phyloP scores from a whole-genome alignment of 1,140 invertebrate species.

The Vanessa atalanta region DNA sequence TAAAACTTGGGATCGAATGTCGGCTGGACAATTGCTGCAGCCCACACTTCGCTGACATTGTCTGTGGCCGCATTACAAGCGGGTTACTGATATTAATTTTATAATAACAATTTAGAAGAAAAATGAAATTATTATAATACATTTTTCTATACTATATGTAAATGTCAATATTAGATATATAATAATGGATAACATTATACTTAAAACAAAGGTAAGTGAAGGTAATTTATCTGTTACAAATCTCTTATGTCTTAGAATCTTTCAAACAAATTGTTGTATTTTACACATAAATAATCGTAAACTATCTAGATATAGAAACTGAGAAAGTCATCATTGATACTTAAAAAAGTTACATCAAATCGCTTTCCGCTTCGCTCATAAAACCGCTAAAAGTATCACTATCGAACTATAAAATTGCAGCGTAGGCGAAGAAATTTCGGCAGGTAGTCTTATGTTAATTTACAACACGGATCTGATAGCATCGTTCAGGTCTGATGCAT shows the following conservation, averaged over 20 bases:
- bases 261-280: no score
- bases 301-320: no score
- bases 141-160: no score
- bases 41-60: slow-evolving; percentile 61
- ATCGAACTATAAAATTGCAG: slow-evolving; percentile 30
- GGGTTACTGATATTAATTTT: slow-evolving; percentile 24
- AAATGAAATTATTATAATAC: no score
- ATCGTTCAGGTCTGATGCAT: slow-evolving; percentile 57
- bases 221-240: no score
- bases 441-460: slow-evolving; percentile 69
- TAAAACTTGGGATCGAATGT: slow-evolving; percentile 55
- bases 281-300: no score
- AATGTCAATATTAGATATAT: no score
- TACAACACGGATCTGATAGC: slow-evolving; percentile 54
- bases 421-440: slow-evolving; percentile 74
- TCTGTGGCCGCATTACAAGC: slow-evolving; percentile 50
- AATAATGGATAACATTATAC: no score
- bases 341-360: neutral
- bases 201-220: no score
- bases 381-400: slow-evolving; percentile 39
- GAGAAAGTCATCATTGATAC: no score
- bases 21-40: slow-evolving; percentile 73
- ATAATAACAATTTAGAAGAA: neutral
- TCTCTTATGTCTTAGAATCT: no score
- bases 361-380: neutral